Evolutionary conservation across 2,888 invertebrate species (phyloP).

Genomic region (Pollenia labialis): DNA sequence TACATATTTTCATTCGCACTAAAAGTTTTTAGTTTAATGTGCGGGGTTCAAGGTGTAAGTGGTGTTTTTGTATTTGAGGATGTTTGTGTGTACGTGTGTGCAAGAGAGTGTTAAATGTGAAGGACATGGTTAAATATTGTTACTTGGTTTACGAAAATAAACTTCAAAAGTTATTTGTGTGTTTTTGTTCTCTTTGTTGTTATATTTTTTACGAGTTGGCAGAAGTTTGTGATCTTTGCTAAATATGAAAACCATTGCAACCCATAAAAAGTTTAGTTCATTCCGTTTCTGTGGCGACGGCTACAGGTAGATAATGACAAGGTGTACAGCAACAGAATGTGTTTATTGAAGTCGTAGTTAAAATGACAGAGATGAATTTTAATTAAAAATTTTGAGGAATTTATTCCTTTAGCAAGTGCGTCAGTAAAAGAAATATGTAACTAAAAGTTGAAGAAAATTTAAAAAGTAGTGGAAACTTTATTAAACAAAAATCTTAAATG

Average conservation of each 20-base stretch:
- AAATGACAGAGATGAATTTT: not conserved
- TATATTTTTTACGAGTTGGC: not conserved
- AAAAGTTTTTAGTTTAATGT: not conserved
- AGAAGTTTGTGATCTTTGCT: constrained; percentile 16
- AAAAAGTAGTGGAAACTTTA: too few species aligned
- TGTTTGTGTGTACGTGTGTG: not conserved
- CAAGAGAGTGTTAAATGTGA: constrained; percentile 62
- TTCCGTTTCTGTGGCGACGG: not conserved
- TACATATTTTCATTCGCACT: not conserved
- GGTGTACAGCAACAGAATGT: not conserved
- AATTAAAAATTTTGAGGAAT: constrained; percentile 6
- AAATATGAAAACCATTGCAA: constrained; percentile 30
- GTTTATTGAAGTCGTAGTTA: not conserved
- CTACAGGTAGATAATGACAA: constrained; percentile 46
- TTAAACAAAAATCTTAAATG: too few species aligned
- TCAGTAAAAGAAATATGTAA: not conserved
- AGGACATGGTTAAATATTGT: constrained; percentile 52
- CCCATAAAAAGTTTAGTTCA: constrained; percentile 34
- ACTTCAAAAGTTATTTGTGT: constrained; percentile 22
- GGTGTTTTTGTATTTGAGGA: too few species aligned
- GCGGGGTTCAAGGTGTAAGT: constrained; percentile 57
- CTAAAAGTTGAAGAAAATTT: not conserved
- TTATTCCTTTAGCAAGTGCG: not conserved
- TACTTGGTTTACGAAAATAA: constrained; percentile 10
- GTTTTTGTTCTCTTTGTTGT: not conserved